These are phyloP conservation scores for Atlantisia rogersi DNA, from an alignment of 2,113 vertebrate species.

Conservation along the genomic window DNA sequence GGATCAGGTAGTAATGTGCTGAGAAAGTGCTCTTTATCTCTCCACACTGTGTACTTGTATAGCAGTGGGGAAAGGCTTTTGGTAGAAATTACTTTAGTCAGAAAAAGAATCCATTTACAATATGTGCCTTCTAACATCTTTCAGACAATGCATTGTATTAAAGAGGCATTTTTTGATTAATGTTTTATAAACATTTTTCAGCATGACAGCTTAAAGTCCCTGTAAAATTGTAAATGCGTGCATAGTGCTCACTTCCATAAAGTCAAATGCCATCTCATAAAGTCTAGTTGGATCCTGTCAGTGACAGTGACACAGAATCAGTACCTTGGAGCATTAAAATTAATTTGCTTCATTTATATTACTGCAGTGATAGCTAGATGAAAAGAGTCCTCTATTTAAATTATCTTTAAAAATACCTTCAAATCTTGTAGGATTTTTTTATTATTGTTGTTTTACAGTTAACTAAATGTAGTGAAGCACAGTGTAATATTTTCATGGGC, in stretches of 20 bases:
- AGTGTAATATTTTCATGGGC: constrained; percentile 14
- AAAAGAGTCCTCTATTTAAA: constrained; percentile 86
- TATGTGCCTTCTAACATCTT: constrained; percentile 93
- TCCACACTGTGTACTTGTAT: constrained; percentile 84
- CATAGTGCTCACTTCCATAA: constrained; percentile 87
- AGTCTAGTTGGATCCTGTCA: constrained; percentile 81
- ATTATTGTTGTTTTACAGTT: constrained; percentile 60
- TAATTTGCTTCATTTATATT: constrained; percentile 88
- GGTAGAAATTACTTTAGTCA: constrained; percentile 92
- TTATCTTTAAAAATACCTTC: constrained; percentile 74
- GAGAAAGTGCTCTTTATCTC: constrained; percentile 90
- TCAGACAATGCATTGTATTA: constrained; percentile 94
- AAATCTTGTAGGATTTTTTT: constrained; percentile 65
- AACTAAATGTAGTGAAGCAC: constrained; percentile 53
- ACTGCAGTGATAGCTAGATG: constrained; percentile 82
- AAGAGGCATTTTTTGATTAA: constrained; percentile 98
- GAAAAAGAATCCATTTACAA: constrained; percentile 98
- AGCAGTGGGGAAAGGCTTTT: constrained; percentile 83
- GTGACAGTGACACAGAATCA: constrained; percentile 79
- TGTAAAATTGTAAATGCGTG: constrained; percentile 84
- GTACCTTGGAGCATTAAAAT: constrained; percentile 94
- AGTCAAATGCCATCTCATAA: constrained; percentile 88
- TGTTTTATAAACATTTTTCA: constrained; percentile 98
- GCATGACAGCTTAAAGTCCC: constrained; percentile 85
- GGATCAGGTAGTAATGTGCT: constrained; percentile 88